Conservation (phyloP, 2,888 invertebrate genomes). For the Andricus quercusramuli region DNA sequence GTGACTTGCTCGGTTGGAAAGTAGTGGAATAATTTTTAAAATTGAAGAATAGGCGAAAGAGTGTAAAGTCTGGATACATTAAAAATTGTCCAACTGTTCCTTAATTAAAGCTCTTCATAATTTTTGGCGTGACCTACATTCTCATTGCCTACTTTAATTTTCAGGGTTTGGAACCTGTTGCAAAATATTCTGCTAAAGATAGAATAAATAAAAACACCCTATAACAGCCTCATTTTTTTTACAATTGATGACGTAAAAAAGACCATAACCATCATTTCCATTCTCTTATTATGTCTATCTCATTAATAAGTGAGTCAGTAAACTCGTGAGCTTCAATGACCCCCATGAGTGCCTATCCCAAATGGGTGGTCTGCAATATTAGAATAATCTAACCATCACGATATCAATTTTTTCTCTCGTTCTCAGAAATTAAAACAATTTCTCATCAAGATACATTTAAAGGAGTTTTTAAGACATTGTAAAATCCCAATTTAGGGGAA, state of each 20-base stretch:
- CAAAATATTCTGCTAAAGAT: too few relatives aligned
- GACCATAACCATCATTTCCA: neutral
- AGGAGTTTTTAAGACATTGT: neutral
- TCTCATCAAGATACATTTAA: too few relatives aligned
- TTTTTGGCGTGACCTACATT: too few relatives aligned
- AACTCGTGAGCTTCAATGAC: slow-evolving; percentile 12
- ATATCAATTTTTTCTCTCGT: neutral
- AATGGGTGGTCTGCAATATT: neutral
- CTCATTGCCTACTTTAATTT: too few relatives aligned
- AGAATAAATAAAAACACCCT: neutral
- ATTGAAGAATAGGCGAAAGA: too few relatives aligned
- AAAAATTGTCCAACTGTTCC: too few relatives aligned
- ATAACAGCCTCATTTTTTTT: neutral
- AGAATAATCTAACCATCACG: neutral
- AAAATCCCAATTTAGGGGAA: neutral
- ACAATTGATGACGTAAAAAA: neutral
- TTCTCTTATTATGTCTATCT: slow-evolving; percentile 6
- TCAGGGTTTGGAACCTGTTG: too few relatives aligned
- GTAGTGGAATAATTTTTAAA: too few relatives aligned
- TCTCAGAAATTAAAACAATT: too few relatives aligned
- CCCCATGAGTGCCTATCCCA: neutral
- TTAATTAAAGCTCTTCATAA: too few relatives aligned
- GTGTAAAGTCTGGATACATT: too few relatives aligned
- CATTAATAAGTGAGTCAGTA: slow-evolving; percentile 31
- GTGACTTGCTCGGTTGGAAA: too few relatives aligned